These are phyloP conservation scores for Myotis daubentonii DNA, from an alignment of 2,797 vertebrate genomes.

Conservation along the genomic window DNA sequence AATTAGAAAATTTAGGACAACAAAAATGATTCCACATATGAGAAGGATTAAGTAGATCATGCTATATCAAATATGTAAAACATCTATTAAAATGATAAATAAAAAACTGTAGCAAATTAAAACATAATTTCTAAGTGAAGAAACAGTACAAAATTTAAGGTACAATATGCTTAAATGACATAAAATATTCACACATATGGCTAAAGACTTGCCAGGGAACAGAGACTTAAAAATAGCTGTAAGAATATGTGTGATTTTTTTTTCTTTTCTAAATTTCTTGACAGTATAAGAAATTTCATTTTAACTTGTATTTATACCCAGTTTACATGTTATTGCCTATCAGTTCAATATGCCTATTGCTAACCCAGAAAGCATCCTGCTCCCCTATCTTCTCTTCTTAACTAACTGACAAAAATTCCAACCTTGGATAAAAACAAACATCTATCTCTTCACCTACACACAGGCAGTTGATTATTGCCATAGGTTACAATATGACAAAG, in stretches of 20 bases:
- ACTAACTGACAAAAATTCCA: background rate
- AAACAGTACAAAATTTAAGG: conserved; percentile 33
- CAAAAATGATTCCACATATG: background rate
- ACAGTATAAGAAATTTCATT: conserved; percentile 41
- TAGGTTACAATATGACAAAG: background rate
- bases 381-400: background rate
- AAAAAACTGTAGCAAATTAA: background rate
- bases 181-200: conserved; percentile 60
- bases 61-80: background rate
- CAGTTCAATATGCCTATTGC: background rate
- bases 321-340: background rate
- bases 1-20: background rate
- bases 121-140: background rate
- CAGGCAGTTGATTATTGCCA: background rate
- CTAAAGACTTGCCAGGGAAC: conserved; percentile 43
- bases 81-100: background rate
- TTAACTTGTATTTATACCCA: background rate
- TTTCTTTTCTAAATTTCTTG: conserved; percentile 48
- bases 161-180: conserved; percentile 33
- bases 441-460: background rate
- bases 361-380: background rate
- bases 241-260: conserved; percentile 26
- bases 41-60: background rate
- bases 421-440: background rate
- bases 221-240: conserved; percentile 58